Base-by-base conservation (phyloP, 2,888 invertebrate species). In the Spisula solida region DNA sequence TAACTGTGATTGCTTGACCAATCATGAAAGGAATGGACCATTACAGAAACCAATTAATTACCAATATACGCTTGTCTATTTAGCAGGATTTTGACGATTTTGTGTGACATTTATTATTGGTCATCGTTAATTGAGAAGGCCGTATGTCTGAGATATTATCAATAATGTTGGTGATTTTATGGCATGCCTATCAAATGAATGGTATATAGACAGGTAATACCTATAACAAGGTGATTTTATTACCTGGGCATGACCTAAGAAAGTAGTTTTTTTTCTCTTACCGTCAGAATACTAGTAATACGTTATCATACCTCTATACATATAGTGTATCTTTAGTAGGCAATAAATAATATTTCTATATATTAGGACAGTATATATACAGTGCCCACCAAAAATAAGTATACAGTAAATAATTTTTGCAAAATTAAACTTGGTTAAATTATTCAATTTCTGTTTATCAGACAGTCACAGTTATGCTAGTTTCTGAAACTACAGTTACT, bases 21-120 rank as follows among this genome's bases (percentile, higher is more conserved):
- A 34, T 75, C 34, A 75, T 0, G 16, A 18, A 25, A 31, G 20
- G 31, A 75, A 75, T 75, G 18, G 75, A 75, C 14, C 75, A 34
- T 75, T 16, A 75, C 75, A 51, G 25, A 75, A 48, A 83, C 12
- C 20, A 70, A 51, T 51, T 79, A 85, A 79, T 85, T 85, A 75
- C 29, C 55, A 60, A 87, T 87, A 87, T 56, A 56, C 79, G 79
- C 12, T 82, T 48, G 75, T 51, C 82, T 82, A 82, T 75, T 87
- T 87, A 87, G 87, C 75, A 87, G 55, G 29, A 55, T 86, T 86
- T 85, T 82, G 86, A 88, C 79, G 41, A 82, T 85, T 82, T 79
- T 66, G 60, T 47, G 86, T 81, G 90, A 90, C 90, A 86, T 90
- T 90, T 90, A 90, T 75, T 66, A 88, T 83, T 81, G 81, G 86